Evolutionary conservation across 1,140 invertebrate species (phyloP).

Genomic region (Orius laevigatus): DNA sequence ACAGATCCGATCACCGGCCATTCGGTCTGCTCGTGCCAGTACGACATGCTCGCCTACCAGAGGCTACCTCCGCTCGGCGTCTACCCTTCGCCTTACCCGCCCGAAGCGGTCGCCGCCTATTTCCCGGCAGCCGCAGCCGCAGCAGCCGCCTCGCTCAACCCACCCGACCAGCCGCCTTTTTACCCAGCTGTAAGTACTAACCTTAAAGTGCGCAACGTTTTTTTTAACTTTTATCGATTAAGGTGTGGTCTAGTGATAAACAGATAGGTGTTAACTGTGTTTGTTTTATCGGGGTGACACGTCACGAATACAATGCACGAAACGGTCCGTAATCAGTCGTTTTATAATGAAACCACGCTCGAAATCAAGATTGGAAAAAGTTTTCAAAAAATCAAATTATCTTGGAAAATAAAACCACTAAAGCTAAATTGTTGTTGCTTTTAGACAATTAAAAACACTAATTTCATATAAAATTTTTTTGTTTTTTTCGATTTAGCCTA

Average conservation of each 20-base stretch:
- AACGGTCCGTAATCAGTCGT: neutral
- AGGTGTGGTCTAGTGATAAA: too few species aligned
- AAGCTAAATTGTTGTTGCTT: too few species aligned
- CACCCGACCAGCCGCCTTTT: slow-evolving; percentile 55
- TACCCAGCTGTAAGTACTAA: slow-evolving; percentile 56
- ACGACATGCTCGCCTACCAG: slow-evolving; percentile 33
- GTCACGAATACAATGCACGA: neutral
- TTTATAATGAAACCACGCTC: neutral
- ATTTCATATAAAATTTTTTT: too few species aligned
- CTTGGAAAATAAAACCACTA: too few species aligned
- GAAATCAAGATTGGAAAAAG: too few species aligned
- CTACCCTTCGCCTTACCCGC: slow-evolving; percentile 38
- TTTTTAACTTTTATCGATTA: neutral
- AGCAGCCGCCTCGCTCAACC: slow-evolving; percentile 8
- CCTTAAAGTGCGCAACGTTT: too few species aligned
- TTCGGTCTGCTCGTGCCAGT: slow-evolving; percentile 82
- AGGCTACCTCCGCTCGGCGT: slow-evolving; percentile 61
- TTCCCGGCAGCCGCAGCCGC: slow-evolving; percentile 54
- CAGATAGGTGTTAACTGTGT: neutral
- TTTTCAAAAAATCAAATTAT: too few species aligned
- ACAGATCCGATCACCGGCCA: slow-evolving; percentile 84
- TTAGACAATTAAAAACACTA: too few species aligned
- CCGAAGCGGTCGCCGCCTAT: slow-evolving; percentile 59
- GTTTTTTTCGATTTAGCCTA: too few species aligned
- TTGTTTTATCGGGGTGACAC: neutral